Percentiles rank a stretch among this genome's conserved stretches.
Evolutionary conservation across 2,113 vertebrate species (phyloP).

Genomic region (Pomatostomus ruficeps): DNA sequence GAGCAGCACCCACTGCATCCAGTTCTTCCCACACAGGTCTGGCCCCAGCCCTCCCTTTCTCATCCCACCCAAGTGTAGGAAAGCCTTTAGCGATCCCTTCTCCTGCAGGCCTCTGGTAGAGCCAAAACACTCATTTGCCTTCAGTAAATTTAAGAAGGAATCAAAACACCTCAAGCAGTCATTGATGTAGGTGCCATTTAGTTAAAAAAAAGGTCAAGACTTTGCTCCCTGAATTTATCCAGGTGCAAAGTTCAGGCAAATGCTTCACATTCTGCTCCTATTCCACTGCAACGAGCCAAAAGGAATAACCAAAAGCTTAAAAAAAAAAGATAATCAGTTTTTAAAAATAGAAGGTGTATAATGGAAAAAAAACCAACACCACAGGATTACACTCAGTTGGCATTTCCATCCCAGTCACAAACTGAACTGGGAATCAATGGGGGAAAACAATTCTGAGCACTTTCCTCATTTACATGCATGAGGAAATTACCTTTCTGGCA

Average conservation of each 20-base stretch:
- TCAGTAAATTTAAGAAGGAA: neutral
- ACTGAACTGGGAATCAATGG: neutral
- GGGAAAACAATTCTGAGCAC: neutral
- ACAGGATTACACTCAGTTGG: neutral
- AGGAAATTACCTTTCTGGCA: neutral
- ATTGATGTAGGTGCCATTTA: neutral
- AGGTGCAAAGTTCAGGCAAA: neutral
- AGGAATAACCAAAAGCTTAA: neutral
- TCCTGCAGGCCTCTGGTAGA: neutral
- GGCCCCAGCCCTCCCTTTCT: neutral
- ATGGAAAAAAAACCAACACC: neutral
- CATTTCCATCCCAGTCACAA: neutral
- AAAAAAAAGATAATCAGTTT: neutral
- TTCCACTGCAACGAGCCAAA: neutral
- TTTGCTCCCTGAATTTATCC: neutral
- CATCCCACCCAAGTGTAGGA: neutral
- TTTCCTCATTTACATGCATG: neutral
- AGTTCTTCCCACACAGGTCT: neutral
- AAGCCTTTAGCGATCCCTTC: neutral
- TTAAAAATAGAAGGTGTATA: neutral
- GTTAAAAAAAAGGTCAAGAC: neutral
- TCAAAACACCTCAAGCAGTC: neutral
- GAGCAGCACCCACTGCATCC: neutral
- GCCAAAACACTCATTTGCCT: rapidly evolving
- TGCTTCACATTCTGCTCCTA: neutral